Percentiles rank a stretch among this genome's conserved stretches.
These are phyloP conservation scores for Thecophora atra DNA, from an alignment of 2,888 invertebrate species.

Conservation along the genomic window DNA sequence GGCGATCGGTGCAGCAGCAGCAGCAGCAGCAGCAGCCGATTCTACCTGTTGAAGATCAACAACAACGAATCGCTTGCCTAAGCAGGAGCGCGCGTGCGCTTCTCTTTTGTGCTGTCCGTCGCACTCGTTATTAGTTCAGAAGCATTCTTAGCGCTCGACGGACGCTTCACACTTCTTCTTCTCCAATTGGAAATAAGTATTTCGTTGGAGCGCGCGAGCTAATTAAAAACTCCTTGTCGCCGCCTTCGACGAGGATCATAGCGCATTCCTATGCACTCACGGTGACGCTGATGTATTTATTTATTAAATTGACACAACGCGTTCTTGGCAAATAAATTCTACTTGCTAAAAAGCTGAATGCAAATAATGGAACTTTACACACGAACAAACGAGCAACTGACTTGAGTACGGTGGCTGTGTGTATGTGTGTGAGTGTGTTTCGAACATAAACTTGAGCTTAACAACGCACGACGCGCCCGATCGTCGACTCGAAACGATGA, in stretches of 20 bases:
- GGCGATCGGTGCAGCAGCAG: neutral
- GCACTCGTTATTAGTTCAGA: slow-evolving; percentile 21
- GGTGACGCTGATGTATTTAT: neutral
- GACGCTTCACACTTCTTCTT: slow-evolving; percentile 1
- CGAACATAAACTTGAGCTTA: neutral
- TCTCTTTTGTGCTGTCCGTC: neutral
- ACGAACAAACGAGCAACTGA: too few relatives aligned
- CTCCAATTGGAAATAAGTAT: neutral
- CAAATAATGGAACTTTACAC: too few relatives aligned
- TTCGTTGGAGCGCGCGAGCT: neutral
- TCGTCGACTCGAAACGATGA: too few relatives aligned
- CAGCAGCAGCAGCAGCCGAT: too few relatives aligned
- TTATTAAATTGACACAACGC: neutral
- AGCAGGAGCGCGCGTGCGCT: neutral
- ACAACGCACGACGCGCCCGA: neutral
- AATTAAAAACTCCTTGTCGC: neutral
- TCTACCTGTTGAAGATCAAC: slow-evolving; percentile 29
- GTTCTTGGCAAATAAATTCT: neutral
- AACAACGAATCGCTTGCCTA: slow-evolving; percentile 14
- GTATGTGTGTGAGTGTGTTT: slow-evolving; percentile 22
- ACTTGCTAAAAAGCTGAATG: too few relatives aligned
- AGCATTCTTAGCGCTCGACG: slow-evolving; percentile 23
- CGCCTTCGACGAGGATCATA: neutral
- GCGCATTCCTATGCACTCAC: too few relatives aligned
- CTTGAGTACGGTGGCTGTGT: slow-evolving; percentile 43